Conservation (phyloP, 2,888 invertebrate species). For the Fabriciana adippe region DNA sequence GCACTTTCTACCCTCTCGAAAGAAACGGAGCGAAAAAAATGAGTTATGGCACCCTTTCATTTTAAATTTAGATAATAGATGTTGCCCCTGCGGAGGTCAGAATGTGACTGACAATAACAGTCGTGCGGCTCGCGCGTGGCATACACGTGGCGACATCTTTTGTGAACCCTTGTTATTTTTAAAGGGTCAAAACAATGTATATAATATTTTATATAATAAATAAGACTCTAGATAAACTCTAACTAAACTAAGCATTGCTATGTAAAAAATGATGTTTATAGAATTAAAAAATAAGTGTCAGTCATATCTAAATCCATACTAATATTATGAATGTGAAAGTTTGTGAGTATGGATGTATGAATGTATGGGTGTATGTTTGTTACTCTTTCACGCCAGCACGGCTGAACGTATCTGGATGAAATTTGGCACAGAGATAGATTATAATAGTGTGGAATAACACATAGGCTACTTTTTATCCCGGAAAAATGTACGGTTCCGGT, state of each 20-base stretch:
- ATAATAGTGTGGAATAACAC: too few species aligned
- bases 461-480: too few species aligned
- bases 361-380: too few species aligned
- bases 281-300: too few species aligned
- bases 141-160: constrained; percentile 63
- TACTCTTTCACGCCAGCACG: too few species aligned
- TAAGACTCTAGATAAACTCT: background rate
- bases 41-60: constrained; percentile 36
- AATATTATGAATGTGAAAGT: too few species aligned
- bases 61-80: constrained; percentile 53
- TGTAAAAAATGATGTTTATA: background rate
- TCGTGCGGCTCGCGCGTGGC: constrained; percentile 62
- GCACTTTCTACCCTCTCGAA: constrained; percentile 8
- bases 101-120: constrained; percentile 51
- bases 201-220: background rate
- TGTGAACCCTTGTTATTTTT: constrained; percentile 47
- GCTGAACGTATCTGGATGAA: too few species aligned
- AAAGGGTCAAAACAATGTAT: constrained; percentile 4
- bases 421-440: too few species aligned
- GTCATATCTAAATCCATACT: too few species aligned
- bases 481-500: too few species aligned
- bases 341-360: too few species aligned
- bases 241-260: background rate
- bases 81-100: constrained; percentile 53
- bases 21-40: constrained; percentile 29